phyloP scores from a whole-genome alignment of 2,797 vertebrate genomes.

The Phrynocephalus vlangalii region DNA sequence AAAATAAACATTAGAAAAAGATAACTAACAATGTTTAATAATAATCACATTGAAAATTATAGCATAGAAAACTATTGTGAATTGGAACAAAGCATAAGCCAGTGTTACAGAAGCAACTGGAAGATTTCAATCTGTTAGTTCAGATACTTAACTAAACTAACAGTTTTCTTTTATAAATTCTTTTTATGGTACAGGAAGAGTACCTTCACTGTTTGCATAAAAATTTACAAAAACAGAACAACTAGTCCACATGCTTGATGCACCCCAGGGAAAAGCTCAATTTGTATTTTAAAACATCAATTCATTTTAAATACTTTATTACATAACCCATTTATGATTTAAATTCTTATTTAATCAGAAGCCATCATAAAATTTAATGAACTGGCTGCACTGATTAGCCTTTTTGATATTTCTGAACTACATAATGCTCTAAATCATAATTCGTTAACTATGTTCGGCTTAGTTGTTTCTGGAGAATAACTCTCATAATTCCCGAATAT shows the following conservation, averaged over 20 bases:
- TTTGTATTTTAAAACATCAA: not conserved
- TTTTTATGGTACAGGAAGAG: not conserved
- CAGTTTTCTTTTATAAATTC: not conserved
- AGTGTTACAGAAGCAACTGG: not conserved
- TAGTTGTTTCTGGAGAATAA: not conserved
- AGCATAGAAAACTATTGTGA: not conserved
- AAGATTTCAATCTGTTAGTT: not conserved
- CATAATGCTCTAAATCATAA: not conserved
- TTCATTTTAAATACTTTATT: not conserved
- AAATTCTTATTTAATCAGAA: not conserved
- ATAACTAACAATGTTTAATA: not conserved
- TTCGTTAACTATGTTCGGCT: not conserved
- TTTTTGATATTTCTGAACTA: not conserved
- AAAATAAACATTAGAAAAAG: not conserved
- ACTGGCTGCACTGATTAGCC: not conserved
- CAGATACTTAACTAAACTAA: not conserved
- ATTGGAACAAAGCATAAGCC: not conserved
- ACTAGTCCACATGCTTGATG: not conserved
- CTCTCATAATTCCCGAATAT: not conserved
- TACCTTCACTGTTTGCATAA: not conserved
- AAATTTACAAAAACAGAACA: not conserved
- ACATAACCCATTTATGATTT: not conserved
- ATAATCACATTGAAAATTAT: not conserved
- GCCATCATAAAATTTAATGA: not conserved
- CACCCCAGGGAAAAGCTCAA: not conserved